Base-by-base conservation (phyloP, 1,140 invertebrate genomes). In the Pteromalus puparum region DNA sequence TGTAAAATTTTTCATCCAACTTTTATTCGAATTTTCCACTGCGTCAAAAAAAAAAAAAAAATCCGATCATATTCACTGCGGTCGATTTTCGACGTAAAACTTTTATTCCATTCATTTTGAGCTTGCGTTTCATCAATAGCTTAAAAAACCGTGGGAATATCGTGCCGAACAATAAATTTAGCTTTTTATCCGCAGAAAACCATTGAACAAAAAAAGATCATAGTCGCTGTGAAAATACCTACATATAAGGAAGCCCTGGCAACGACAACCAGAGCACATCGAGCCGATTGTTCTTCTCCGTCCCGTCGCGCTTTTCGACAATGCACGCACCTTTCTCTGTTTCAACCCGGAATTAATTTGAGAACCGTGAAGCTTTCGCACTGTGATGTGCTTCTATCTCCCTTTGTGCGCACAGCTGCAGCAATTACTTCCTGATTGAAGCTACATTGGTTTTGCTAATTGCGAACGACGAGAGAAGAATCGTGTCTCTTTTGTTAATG, bases 181-280 rank as follows among this genome's bases (percentile, higher is more conserved):
- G 53, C 53, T 21, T 0, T 48, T 48, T 48, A 0, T 48, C 2
- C 13, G 12, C 46, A 48, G 38, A 42, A 10, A 48, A 4, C 13
- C 46, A 42, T 42, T 42, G 46, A 26, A 67, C n/a, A 7, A 67
- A 24, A 67, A 24, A 67, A 70, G 6, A 74, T 12, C 38, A 30
- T 28, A 30, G 18, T 24, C 67, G 5, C 7, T 28, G 24, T 21
- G 42, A 76, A 76, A 76, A 76, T 46, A n/a, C n/a, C n/a, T n/a
- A 65, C 48, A 34, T n/a, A 34, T n/a, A 68, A 68, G 74, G 72
- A 82, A 81, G 24, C 4, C 9, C 18, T 9, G 38, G 7, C 18
- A 72, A 18, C 38, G 78, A 18, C 46, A 78, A 72, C 42, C 75
- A 80, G 68, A 79, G 82, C 68, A 79, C 46, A 74, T 84, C 83